phyloP scores from a whole-genome alignment of 2,797 vertebrate genomes.

The Squalus acanthias region DNA sequence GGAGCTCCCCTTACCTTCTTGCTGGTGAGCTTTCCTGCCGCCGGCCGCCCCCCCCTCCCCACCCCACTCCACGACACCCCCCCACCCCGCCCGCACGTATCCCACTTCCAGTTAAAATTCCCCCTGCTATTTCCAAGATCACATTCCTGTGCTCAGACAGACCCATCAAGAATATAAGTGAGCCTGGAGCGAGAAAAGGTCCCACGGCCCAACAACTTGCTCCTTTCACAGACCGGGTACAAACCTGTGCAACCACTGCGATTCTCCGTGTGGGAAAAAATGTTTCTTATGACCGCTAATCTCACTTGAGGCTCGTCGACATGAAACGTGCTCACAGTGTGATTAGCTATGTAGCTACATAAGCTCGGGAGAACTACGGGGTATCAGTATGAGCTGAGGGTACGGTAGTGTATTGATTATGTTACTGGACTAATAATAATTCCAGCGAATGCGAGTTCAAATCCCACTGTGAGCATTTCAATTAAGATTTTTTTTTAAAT shows the following conservation, averaged over 20 bases:
- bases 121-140: not conserved
- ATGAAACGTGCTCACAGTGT: not conserved
- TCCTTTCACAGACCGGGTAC: not conserved
- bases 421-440: not conserved
- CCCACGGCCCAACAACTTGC: not conserved
- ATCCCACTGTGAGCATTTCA: not conserved
- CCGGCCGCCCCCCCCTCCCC: too few relatives aligned
- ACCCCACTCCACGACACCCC: too few relatives aligned
- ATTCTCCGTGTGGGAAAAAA: not conserved
- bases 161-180: not conserved
- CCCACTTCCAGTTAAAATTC: not conserved
- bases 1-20: not conserved
- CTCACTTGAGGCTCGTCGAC: not conserved
- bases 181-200: not conserved
- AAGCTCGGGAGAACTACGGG: not conserved
- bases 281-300: not conserved
- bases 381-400: not conserved
- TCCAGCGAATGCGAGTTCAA: not conserved
- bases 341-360: not conserved
- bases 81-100: not conserved
- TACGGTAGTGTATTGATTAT: not conserved
- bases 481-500: too few relatives aligned
- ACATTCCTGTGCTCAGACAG: not conserved
- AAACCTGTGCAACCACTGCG: not conserved
- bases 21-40: too few relatives aligned